phyloP scores from a whole-genome alignment of 2,888 invertebrate genomes.

The Melieria crassipennis region DNA sequence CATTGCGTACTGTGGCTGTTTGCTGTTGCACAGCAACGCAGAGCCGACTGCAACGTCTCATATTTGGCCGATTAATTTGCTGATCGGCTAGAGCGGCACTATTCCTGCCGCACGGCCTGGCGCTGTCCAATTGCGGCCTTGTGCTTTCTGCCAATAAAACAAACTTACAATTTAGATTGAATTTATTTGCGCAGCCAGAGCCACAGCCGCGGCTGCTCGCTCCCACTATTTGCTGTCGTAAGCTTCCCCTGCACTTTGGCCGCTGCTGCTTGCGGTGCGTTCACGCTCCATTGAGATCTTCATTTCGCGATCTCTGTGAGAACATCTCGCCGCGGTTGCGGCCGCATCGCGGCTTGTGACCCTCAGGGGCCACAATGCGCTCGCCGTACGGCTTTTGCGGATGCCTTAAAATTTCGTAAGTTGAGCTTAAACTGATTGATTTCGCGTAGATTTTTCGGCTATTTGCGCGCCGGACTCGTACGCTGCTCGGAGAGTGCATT shows the following conservation, averaged over 20 bases:
- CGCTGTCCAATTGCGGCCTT: not conserved
- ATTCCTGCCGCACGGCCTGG: too few species aligned
- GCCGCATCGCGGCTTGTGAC: conserved; percentile 1
- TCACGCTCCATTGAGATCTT: conserved; percentile 60
- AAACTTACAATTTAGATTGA: conserved; percentile 61
- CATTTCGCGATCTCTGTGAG: conserved; percentile 63
- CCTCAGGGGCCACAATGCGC: too few species aligned
- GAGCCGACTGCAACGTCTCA: not conserved
- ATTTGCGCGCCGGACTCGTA: not conserved
- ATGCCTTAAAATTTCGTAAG: not conserved
- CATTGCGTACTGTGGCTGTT: conserved; percentile 6
- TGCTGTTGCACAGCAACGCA: not conserved
- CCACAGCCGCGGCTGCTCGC: conserved; percentile 8
- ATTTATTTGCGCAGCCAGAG: conserved; percentile 53
- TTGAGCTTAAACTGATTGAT: conserved; percentile 32
- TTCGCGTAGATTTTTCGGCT: conserved; percentile 18
- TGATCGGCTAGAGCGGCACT: conserved; percentile 21
- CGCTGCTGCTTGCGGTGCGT: conserved; percentile 41
- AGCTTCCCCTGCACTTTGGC: not conserved
- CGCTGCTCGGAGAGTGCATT: not conserved
- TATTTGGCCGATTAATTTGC: conserved; percentile 35
- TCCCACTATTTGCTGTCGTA: not conserved
- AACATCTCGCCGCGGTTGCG: conserved; percentile 54
- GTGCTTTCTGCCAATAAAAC: conserved; percentile 43
- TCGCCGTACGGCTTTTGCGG: too few species aligned